Percentiles rank a stretch among this genome's conserved stretches.
Conservation (phyloP, 2,888 invertebrate genomes). For the Latrodectus hesperus region DNA sequence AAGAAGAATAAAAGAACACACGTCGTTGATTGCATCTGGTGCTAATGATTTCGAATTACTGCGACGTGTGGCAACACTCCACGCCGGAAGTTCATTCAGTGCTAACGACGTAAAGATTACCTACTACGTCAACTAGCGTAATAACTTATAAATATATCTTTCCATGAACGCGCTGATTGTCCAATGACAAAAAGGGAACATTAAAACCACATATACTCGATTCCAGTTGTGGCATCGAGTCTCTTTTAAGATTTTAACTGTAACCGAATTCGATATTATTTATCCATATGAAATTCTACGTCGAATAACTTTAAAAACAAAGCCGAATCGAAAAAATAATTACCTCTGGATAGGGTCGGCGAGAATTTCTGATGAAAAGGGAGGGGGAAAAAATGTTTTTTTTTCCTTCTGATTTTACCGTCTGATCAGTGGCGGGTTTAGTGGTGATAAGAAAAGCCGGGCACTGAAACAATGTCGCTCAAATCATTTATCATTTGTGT, state of each 20-base stretch:
- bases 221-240: not conserved
- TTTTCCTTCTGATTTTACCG: not conserved
- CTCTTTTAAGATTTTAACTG: not conserved
- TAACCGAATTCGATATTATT: not conserved
- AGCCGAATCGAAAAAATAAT: not conserved
- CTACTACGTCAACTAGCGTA: not conserved
- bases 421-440: not conserved
- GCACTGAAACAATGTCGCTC: not conserved
- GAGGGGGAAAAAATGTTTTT: not conserved
- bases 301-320: not conserved
- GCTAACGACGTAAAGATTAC: not conserved
- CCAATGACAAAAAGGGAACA: not conserved
- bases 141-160: not conserved
- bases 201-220: not conserved
- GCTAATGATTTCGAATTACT: slow-evolving; percentile 5
- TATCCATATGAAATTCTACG: not conserved
- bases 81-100: not conserved
- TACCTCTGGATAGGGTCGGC: not conserved
- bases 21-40: not conserved
- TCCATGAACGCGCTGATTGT: not conserved
- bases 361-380: too few species aligned
- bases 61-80: not conserved
- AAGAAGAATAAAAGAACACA: too few species aligned
- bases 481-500: not conserved
- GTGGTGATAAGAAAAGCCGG: not conserved